These are phyloP conservation scores for Spatula versicolor DNA, from an alignment of 2,797 vertebrate genomes.

Conservation along the genomic window DNA sequence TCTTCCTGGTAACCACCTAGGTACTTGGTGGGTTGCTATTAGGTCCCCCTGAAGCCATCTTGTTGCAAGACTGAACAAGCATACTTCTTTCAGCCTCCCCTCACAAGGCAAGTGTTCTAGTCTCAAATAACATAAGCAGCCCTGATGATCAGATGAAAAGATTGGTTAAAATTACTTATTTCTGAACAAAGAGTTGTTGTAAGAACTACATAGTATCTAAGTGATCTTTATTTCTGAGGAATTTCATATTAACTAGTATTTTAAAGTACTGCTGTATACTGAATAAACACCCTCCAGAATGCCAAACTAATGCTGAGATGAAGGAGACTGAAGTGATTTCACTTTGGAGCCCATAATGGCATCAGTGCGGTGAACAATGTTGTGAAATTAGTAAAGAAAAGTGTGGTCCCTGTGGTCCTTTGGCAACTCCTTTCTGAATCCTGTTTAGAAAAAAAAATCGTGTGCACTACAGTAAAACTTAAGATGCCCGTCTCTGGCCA, in stretches of 20 bases:
- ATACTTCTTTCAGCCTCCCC: not conserved
- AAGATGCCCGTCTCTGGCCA: not conserved
- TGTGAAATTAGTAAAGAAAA: not conserved
- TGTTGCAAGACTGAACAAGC: not conserved
- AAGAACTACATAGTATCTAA: not conserved
- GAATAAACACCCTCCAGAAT: not conserved
- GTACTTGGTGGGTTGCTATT: accelerated
- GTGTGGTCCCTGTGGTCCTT: not conserved
- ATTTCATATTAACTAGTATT: not conserved
- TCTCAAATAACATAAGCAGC: not conserved
- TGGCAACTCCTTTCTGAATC: not conserved
- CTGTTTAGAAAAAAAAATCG: accelerated
- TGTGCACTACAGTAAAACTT: not conserved
- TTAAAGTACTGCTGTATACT: not conserved
- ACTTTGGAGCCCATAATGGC: not conserved
- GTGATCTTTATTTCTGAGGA: not conserved
- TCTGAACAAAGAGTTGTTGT: not conserved
- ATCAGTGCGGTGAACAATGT: not conserved
- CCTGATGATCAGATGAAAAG: not conserved
- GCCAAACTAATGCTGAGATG: not conserved
- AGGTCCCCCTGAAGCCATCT: not conserved
- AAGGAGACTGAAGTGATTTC: not conserved
- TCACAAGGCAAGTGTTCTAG: not conserved
- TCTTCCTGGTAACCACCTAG: not conserved
- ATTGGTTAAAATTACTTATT: not conserved